phyloP scores from a whole-genome alignment of 2,113 vertebrate species.

The Laticauda laticaudata region DNA sequence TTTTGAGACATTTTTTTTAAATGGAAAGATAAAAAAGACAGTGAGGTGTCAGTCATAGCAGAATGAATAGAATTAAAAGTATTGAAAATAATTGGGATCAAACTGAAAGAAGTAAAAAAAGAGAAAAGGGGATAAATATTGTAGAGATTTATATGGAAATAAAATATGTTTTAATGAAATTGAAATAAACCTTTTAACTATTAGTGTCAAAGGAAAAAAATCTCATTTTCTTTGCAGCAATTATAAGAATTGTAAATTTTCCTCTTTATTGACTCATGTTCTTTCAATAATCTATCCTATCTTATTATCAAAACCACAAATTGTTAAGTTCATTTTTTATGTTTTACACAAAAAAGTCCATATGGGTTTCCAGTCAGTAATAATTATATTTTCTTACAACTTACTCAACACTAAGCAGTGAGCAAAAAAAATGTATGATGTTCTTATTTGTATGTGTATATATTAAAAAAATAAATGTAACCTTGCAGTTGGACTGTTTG shows the following conservation, averaged over 20 bases:
- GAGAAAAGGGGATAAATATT: neutral
- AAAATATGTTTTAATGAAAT: neutral
- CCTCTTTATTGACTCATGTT: neutral
- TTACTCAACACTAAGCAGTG: neutral
- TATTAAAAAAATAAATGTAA: neutral
- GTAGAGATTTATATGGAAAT: neutral
- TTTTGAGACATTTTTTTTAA: neutral
- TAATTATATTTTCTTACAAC: neutral
- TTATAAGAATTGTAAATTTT: neutral
- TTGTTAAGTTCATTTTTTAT: neutral
- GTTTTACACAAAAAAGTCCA: neutral
- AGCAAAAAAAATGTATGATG: neutral
- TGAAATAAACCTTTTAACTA: neutral
- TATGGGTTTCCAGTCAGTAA: neutral
- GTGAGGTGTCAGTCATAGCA: neutral
- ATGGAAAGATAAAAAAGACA: neutral
- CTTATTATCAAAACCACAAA: neutral
- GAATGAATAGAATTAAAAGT: neutral
- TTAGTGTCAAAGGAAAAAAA: neutral
- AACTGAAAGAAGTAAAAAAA: neutral
- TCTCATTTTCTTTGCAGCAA: neutral
- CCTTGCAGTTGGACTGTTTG: neutral
- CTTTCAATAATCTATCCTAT: neutral
- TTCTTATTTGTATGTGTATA: neutral
- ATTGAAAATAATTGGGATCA: neutral